Percentiles rank a stretch among this genome's conserved stretches.
phyloP scores from a whole-genome alignment of 2,888 invertebrate species.

The Ryuthela nishihirai region DNA sequence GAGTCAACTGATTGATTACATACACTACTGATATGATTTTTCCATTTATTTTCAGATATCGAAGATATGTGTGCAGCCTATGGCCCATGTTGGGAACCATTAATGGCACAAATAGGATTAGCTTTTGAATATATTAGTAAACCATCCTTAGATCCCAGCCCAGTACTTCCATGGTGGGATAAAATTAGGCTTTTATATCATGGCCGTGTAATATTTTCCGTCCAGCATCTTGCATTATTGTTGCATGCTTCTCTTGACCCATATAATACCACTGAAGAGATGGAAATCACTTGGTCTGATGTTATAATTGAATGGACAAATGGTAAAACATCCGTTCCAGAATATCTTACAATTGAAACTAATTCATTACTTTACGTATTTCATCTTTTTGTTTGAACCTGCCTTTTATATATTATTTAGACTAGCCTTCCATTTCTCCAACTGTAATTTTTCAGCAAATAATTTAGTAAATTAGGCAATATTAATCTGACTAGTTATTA shows the following conservation, averaged over 20 bases:
- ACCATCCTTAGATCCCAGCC: constrained; percentile 84
- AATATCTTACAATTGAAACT: too few species aligned
- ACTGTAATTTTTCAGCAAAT: too few species aligned
- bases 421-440: too few species aligned
- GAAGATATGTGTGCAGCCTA: constrained; percentile 64
- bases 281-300: constrained; percentile 95
- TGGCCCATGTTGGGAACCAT: constrained; percentile 99
- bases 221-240: constrained; percentile 81
- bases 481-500: too few species aligned
- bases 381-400: too few species aligned
- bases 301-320: constrained; percentile 89
- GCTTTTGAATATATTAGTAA: constrained; percentile 66
- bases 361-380: too few species aligned
- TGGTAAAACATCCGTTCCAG: too few species aligned
- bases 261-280: constrained; percentile 97
- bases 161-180: constrained; percentile 95
- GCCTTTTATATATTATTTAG: too few species aligned
- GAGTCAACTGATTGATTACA: too few species aligned
- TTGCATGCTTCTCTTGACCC: constrained; percentile 96
- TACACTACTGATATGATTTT: too few species aligned
- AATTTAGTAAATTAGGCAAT: too few species aligned
- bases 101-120: constrained; percentile 66
- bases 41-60: constrained; percentile 60
- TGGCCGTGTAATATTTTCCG: constrained; percentile 83
- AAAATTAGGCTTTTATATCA: constrained; percentile 88